Base-by-base conservation (phyloP, 2,113 vertebrate genomes). In the Vireo altiloquus region DNA sequence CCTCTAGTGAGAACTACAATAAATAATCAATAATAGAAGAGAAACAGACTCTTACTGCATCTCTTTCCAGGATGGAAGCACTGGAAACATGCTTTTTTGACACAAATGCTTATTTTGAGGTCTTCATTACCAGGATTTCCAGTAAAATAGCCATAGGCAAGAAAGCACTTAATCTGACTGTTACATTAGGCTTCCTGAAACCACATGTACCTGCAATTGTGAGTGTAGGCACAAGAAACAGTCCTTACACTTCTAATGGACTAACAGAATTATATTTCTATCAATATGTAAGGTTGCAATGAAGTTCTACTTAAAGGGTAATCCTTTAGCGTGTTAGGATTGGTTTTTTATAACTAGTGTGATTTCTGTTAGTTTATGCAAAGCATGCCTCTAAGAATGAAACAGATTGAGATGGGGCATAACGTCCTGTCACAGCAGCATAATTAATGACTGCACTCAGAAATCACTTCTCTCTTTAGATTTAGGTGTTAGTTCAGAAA, bases 81-180 rank as follows among this genome's bases (percentile, higher is more conserved):
- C 75, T 97, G 94, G 82, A 97, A 96, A 96, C 74, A 80, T 27
- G 30, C 0, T 9, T n/a, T 93, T 95, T 94, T 97, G 92, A 97
- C 89, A 95, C 42, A 86, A 92, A 96, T 94, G 90, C 88, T 94
- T 95, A 92, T 94, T 96, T 80, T 92, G 94, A 95, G 90, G 92
- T 94, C 80, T 96, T 82, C 80, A 37, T 95, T 96, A 95, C 78
- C 90, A 96, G 85, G 93, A 94, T 97, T 96, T 96, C 96, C 95
- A 97, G 95, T 93, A 96, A 97, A 97, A 97, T 97, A 96, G 97
- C 97, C 93, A 80, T 27, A 72, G 96, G 96, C 94, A 97, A 98
- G 61, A 97, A 98, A 96, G 90, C 90, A 95, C 89, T 97, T 97
- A 96, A 90, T 90, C 63, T 76, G 60, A 82, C 84, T 71, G 63